These are phyloP conservation scores for Lepus europaeus DNA, from an alignment of 2,113 vertebrate species.

Conservation along the genomic window DNA sequence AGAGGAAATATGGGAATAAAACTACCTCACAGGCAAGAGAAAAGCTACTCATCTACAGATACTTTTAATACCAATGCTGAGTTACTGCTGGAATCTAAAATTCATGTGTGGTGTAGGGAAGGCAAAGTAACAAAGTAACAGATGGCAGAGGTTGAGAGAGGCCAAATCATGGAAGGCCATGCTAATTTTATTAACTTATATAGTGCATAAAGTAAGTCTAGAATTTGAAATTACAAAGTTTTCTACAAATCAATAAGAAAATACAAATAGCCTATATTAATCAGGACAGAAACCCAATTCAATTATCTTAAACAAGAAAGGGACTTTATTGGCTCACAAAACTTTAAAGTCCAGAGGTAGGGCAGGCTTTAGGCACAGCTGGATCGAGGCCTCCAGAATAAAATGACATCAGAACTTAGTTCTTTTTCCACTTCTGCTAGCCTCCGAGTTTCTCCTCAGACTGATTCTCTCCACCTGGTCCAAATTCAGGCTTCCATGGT, in stretches of 20 bases:
- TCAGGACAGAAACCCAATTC: conserved; percentile 79
- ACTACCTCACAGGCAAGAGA: not conserved
- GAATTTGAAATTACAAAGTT: conserved; percentile 78
- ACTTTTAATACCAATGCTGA: not conserved
- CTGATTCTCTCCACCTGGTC: conserved; percentile 49
- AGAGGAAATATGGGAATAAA: not conserved
- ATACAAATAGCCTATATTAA: conserved; percentile 81
- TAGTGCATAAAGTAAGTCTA: conserved; percentile 70
- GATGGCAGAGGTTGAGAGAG: conserved; percentile 69
- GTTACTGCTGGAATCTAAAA: not conserved
- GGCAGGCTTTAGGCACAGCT: conserved; percentile 84
- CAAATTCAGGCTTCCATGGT: conserved; percentile 42
- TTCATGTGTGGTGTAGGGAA: not conserved
- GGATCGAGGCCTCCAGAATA: conserved; percentile 79
- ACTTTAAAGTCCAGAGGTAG: conserved; percentile 83
- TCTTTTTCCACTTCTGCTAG: conserved; percentile 64
- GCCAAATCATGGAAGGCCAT: conserved; percentile 74
- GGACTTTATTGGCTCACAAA: conserved; percentile 85
- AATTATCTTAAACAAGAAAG: conserved; percentile 80
- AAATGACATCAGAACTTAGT: conserved; percentile 71
- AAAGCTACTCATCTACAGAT: not conserved
- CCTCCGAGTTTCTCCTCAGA: conserved; percentile 67
- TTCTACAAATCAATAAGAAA: conserved; percentile 81
- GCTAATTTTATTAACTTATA: conserved; percentile 81
- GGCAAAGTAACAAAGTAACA: conserved; percentile 54